Base-by-base conservation (phyloP, 2,113 vertebrate genomes). In the Tinamus guttatus region DNA sequence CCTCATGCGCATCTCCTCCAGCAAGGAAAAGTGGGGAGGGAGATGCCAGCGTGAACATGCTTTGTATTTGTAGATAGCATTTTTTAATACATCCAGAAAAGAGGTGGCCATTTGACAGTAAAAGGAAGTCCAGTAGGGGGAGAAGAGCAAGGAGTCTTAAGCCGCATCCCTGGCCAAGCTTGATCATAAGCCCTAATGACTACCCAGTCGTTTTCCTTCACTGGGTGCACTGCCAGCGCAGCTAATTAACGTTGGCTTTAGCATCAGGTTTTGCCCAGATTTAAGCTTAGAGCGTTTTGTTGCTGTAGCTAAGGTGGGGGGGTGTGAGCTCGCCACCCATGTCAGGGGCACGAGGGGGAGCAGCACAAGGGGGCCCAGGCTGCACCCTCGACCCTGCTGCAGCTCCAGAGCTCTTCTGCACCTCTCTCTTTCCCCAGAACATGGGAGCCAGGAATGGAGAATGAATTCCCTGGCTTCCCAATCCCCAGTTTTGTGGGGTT, bases 1-100 rank as follows among this genome's bases (percentile, higher is more conserved):
- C 24, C 7, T 7, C 68, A 34, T 18, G 24, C 34, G 20, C 0
- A 0, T 28, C 47, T 85, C 63, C 22, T 16, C 25, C 2, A 2
- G 16, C 2, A 6, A 49, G 68, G 68, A n/a, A 32, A 70, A 67
- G 34, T 49, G 68, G 49, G 17, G 32, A 71, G 60, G 51, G 51
- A 19, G 30, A 71, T 65, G 40, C 41, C 0, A 0, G 3, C 11
- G 17, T 22, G 19, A n/a, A n/a, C n/a, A 51, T 79, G 70, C 38
- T 82, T 41, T 19, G 13, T 0, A 0, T 47, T 34, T 60, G 34
- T 3, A 24, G 38, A 28, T 47, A 34, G 22, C 4, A 22, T 5
- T n/a, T 83, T 92, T 15, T 40, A 81, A 47, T 52, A 78, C 30
- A 62, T 85, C 27, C 36, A 56, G 68, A 68, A 85, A 74, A n/a